A percentile compares a stretch with the other conserved stretches of the same genome.
phyloP scores from a whole-genome alignment of 2,888 invertebrate genomes.

The Drosophila anomalata region DNA sequence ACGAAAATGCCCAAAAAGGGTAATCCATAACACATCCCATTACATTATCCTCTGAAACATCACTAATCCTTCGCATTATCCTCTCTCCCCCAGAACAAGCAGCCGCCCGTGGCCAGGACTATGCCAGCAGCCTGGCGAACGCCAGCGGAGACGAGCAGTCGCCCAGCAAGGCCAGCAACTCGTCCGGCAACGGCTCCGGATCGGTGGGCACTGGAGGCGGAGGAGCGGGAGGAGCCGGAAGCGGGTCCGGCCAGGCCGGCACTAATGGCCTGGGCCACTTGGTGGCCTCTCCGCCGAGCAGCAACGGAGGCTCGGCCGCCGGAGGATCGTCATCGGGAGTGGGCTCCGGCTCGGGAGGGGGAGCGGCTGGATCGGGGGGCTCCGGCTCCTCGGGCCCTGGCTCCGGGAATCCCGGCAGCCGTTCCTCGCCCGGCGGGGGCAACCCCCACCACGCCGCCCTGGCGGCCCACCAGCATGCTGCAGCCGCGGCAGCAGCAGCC shows the following conservation, averaged over 20 bases:
- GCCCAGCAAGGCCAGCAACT: slow-evolving; percentile 70
- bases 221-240: slow-evolving; percentile 8
- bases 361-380: background rate
- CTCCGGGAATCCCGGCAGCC: slow-evolving; percentile 15
- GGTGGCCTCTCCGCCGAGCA: slow-evolving; percentile 49
- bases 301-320: slow-evolving; percentile 43
- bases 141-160: slow-evolving; percentile 79
- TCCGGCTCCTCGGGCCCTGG: slow-evolving; percentile 16
- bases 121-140: slow-evolving; percentile 69
- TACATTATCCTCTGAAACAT: background rate
- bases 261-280: slow-evolving; percentile 59
- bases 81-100: slow-evolving; percentile 69
- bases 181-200: slow-evolving; percentile 6
- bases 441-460: slow-evolving; percentile 65
- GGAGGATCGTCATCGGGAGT: slow-evolving; percentile 42
- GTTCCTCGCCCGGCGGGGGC: slow-evolving; percentile 71
- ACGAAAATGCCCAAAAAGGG: background rate
- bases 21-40: background rate
- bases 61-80: slow-evolving; percentile 26
- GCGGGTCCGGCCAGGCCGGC: slow-evolving; percentile 41
- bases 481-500: slow-evolving; percentile 71
- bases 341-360: slow-evolving; percentile 4
- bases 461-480: slow-evolving; percentile 74
- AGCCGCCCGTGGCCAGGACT: slow-evolving; percentile 76
- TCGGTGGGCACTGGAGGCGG: background rate